Percentiles rank a stretch among this genome's conserved stretches.
Conservation (phyloP, 2,113 vertebrate species). For the Protobothrops mucrosquamatus region DNA sequence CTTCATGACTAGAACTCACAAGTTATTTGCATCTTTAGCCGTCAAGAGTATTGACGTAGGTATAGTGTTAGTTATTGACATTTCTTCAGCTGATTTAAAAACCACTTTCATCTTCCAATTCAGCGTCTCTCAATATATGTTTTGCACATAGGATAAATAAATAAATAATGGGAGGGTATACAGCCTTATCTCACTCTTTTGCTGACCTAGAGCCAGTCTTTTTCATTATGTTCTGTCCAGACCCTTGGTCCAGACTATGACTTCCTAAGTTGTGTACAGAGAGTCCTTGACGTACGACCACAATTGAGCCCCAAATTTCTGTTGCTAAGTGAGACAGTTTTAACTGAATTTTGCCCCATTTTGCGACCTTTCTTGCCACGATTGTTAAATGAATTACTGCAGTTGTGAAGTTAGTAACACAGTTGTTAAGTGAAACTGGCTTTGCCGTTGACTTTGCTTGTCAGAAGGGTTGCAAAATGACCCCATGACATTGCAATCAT, state of each 20-base stretch:
- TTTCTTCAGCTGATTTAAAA: background rate
- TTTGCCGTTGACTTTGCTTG: background rate
- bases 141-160: background rate
- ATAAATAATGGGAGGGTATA: background rate
- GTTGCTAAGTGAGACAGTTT: background rate
- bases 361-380: background rate
- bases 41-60: background rate
- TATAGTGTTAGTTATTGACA: background rate
- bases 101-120: no score
- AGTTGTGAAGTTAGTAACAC: background rate
- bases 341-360: background rate
- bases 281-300: background rate
- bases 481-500: background rate
- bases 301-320: background rate
- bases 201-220: background rate
- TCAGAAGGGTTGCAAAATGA: background rate
- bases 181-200: background rate
- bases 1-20: background rate
- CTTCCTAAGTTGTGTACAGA: background rate
- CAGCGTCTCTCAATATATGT: background rate
- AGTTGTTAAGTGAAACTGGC: background rate
- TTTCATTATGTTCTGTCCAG: background rate
- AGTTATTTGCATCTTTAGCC: background rate
- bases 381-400: background rate
- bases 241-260: background rate